A percentile compares a stretch with the other conserved stretches of the same genome.
phyloP scores from a whole-genome alignment of 1,140 invertebrate species.

The Phortica variegata region DNA sequence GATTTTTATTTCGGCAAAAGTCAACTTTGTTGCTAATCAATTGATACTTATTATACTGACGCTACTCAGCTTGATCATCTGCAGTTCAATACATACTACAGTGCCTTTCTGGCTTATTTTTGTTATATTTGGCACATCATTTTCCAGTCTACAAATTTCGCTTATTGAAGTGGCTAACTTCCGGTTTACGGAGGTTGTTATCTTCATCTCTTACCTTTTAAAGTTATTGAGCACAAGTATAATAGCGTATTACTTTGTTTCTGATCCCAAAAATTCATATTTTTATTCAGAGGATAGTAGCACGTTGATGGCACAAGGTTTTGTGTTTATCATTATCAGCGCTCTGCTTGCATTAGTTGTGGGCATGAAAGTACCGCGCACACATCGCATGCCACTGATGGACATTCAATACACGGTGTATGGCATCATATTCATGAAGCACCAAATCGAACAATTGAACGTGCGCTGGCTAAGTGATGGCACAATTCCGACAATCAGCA shows the following conservation, averaged over 20 bases:
- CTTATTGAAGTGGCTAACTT: slow-evolving; percentile 45
- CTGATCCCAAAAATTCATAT: slow-evolving; percentile 39
- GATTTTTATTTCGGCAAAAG: slow-evolving; percentile 37
- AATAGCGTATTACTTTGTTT: slow-evolving; percentile 44
- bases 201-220: slow-evolving; percentile 30
- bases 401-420: slow-evolving; percentile 49
- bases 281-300: slow-evolving; percentile 43
- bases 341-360: slow-evolving; percentile 42
- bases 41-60: slow-evolving; percentile 30
- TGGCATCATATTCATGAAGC: slow-evolving; percentile 51
- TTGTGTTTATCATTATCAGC: slow-evolving; percentile 46
- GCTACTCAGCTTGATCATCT: slow-evolving; percentile 43
- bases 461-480: slow-evolving; percentile 49
- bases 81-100: slow-evolving; percentile 25
- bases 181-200: slow-evolving; percentile 36
- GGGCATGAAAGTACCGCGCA: slow-evolving; percentile 48
- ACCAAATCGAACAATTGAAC: slow-evolving; percentile 52
- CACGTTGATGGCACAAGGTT: slow-evolving; percentile 48
- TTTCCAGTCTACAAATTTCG: slow-evolving; percentile 38
- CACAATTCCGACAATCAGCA: slow-evolving; percentile 48
- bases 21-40: slow-evolving; percentile 40
- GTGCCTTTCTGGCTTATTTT: slow-evolving; percentile 41
- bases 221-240: slow-evolving; percentile 40
- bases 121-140: slow-evolving; percentile 39
- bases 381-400: slow-evolving; percentile 31